These are phyloP conservation scores for Cryptotis parvus DNA, from an alignment of 2,113 vertebrate genomes.

Conservation along the genomic window DNA sequence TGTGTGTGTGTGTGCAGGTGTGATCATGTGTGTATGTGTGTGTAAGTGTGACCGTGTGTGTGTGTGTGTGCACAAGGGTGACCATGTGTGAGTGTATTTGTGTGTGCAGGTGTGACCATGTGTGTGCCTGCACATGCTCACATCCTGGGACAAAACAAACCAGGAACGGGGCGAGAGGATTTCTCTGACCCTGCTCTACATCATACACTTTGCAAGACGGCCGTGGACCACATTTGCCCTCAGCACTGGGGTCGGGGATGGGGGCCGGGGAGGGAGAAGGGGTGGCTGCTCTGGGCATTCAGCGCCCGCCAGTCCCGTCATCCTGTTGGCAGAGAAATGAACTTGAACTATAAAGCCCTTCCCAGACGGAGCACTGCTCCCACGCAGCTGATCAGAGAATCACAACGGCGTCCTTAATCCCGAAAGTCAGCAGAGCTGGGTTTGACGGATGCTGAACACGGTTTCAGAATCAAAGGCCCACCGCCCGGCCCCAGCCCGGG, in stretches of 20 bases:
- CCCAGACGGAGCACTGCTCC: constrained; percentile 41
- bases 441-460: constrained; percentile 75
- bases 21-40: not conserved
- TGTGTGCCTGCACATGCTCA: accelerated
- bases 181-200: not conserved
- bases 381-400: constrained; percentile 77
- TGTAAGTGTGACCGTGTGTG: not conserved
- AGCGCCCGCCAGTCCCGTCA: not conserved
- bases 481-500: constrained; percentile 56
- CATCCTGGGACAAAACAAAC: not conserved
- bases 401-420: constrained; percentile 67
- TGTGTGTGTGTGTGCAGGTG: too few relatives aligned
- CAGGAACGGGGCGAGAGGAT: not conserved
- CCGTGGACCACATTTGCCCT: not conserved
- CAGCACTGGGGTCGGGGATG: too few relatives aligned
- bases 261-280: too few relatives aligned
- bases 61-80: too few relatives aligned
- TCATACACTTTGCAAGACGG: not conserved
- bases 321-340: constrained; percentile 62
- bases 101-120: not conserved
- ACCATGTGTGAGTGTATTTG: accelerated
- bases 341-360: constrained; percentile 66
- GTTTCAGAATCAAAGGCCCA: constrained; percentile 80
- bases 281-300: not conserved
- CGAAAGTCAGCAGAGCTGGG: constrained; percentile 67